Percentiles rank a stretch among this genome's conserved stretches.
Conservation (phyloP, 2,797 vertebrate genomes). For the Thunnus albacares region DNA sequence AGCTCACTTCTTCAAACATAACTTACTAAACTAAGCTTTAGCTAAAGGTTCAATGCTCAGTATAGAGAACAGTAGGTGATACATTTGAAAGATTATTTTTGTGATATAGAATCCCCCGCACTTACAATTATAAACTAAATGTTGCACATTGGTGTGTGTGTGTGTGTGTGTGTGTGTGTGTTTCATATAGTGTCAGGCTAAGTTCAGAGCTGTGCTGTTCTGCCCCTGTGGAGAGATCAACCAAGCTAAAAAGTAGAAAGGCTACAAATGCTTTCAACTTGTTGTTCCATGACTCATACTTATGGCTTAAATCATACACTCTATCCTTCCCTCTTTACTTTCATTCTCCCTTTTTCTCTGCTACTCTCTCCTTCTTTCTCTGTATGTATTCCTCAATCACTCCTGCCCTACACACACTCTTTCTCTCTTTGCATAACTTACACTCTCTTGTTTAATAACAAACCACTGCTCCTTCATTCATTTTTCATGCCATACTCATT, state of each 20-base stretch:
- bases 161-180: slow-evolving; percentile 7
- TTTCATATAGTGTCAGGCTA: background rate
- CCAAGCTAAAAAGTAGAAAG: slow-evolving; percentile 10
- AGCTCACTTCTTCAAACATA: too few species aligned
- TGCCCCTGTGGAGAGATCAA: slow-evolving; percentile 21
- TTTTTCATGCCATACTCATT: slow-evolving; percentile 54
- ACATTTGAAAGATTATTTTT: background rate
- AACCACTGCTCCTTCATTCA: slow-evolving; percentile 45
- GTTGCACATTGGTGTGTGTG: background rate
- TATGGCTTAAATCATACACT: background rate
- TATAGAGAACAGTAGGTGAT: background rate
- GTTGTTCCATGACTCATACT: slow-evolving; percentile 32
- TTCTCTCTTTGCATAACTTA: slow-evolving; percentile 44
- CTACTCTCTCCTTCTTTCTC: background rate
- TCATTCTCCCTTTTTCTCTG: background rate
- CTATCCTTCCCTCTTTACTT: background rate
- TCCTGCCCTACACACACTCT: background rate
- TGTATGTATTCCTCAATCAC: slow-evolving; percentile 1
- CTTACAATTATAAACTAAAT: background rate
- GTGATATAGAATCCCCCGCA: background rate
- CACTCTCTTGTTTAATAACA: slow-evolving; percentile 38
- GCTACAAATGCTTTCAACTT: slow-evolving; percentile 38
- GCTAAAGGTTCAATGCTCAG: background rate
- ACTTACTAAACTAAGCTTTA: background rate
- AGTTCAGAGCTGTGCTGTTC: background rate